Percentiles rank a stretch among this genome's conserved stretches.
Conservation (phyloP, 2,113 vertebrate species). For the Numida meleagris region DNA sequence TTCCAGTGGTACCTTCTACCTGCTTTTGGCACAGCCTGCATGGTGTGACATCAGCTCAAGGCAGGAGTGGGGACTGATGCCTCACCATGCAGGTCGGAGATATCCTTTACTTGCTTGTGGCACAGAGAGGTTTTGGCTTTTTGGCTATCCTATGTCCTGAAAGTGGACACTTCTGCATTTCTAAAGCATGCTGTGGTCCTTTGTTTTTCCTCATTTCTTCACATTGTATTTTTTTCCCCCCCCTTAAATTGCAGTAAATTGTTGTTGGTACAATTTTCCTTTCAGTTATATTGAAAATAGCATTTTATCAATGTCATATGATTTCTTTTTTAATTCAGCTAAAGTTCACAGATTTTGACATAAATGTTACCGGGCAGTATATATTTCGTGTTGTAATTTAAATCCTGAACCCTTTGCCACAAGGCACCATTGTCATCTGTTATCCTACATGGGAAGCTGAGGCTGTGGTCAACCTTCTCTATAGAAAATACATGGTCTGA, state of each 20-base stretch:
- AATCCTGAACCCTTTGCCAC: not conserved
- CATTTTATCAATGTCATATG: not conserved
- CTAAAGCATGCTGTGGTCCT: not conserved
- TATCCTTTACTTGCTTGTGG: not conserved
- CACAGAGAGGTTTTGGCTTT: too few species aligned
- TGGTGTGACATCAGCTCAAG: not conserved
- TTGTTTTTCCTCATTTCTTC: not conserved
- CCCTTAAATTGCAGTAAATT: not conserved
- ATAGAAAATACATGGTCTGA: not conserved
- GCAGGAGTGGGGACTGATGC: not conserved
- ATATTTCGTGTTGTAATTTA: not conserved
- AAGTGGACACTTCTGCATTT: not conserved
- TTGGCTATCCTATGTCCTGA: not conserved
- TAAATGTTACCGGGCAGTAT: not conserved
- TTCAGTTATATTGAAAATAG: conserved; percentile 9
- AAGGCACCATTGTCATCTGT: not conserved
- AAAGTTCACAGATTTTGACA: not conserved
- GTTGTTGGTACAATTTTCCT: not conserved
- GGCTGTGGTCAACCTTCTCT: not conserved
- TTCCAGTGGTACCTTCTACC: not conserved
- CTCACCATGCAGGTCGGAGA: accelerated
- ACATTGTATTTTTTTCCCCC: not conserved
- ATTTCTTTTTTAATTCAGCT: conserved; percentile 37
- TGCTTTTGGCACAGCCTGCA: accelerated
- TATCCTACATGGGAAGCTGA: not conserved